Conservation (phyloP, 2,797 vertebrate genomes). For the Anguilla pacifica region DNA sequence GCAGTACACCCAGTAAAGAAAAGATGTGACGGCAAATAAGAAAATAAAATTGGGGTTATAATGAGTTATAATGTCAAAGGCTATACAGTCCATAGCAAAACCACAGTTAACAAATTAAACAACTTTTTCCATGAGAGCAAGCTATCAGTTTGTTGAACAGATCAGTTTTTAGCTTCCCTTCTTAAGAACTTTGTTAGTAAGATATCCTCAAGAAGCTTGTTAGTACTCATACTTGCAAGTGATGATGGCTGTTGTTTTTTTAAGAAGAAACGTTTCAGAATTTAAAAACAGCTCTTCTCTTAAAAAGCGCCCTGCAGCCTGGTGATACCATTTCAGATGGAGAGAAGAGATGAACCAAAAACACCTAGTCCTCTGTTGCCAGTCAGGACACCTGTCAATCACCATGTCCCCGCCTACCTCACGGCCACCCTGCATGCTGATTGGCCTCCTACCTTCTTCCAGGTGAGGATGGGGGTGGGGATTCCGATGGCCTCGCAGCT, state of each 20-base stretch:
- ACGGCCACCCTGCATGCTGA: neutral
- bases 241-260: neutral
- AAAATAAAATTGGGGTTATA: too few relatives aligned
- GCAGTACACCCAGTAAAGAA: neutral
- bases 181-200: too few relatives aligned
- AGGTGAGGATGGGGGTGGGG: constrained; percentile 89
- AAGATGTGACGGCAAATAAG: too few relatives aligned
- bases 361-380: neutral
- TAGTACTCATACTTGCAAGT: neutral
- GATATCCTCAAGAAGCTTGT: neutral
- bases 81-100: too few relatives aligned
- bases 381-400: neutral
- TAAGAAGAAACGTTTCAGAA: too few relatives aligned
- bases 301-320: neutral
- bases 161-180: too few relatives aligned
- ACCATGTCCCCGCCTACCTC: neutral
- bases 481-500: constrained; percentile 91
- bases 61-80: too few relatives aligned
- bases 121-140: too few relatives aligned
- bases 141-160: too few relatives aligned
- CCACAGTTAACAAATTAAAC: too few relatives aligned
- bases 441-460: constrained; percentile 82
- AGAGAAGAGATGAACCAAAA: neutral
- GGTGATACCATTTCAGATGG: neutral
- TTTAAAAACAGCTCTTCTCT: too few relatives aligned